A percentile compares a stretch with the other conserved stretches of the same genome.
phyloP scores from a whole-genome alignment of 2,113 vertebrate species.

The Oriolus oriolus region DNA sequence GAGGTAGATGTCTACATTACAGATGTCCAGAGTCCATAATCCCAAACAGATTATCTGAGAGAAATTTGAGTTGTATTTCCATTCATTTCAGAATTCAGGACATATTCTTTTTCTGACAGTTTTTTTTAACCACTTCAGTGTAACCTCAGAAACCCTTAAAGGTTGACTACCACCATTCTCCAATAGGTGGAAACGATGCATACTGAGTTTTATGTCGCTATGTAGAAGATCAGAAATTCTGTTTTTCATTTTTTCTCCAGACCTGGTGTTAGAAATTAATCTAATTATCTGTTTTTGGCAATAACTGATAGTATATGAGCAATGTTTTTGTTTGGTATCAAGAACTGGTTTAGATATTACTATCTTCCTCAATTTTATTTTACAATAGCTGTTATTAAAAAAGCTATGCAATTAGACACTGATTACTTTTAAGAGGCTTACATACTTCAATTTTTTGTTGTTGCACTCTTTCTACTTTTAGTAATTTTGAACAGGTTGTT shows the following conservation, averaged over 20 bases:
- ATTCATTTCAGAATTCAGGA: not conserved
- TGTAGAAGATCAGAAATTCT: not conserved
- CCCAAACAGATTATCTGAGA: not conserved
- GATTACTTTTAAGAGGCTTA: not conserved
- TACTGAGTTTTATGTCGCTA: not conserved
- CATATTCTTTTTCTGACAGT: not conserved
- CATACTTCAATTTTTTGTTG: not conserved
- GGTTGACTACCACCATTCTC: not conserved
- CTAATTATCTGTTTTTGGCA: not conserved
- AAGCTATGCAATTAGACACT: not conserved
- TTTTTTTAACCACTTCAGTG: not conserved
- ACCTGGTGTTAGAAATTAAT: not conserved
- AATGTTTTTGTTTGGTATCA: not conserved
- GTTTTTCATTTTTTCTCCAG: not conserved
- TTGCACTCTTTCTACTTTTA: not conserved
- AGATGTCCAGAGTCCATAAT: not conserved
- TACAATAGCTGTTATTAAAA: not conserved
- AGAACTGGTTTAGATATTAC: not conserved
- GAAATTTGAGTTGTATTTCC: not conserved
- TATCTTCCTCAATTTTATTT: not conserved
- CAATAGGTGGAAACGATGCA: not conserved
- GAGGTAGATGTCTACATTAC: not conserved
- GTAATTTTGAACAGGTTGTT: not conserved
- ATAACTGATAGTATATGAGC: not conserved
- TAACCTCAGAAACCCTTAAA: not conserved